Evolutionary conservation across 2,797 vertebrate genomes (phyloP).

Genomic region (Morelia viridis): DNA sequence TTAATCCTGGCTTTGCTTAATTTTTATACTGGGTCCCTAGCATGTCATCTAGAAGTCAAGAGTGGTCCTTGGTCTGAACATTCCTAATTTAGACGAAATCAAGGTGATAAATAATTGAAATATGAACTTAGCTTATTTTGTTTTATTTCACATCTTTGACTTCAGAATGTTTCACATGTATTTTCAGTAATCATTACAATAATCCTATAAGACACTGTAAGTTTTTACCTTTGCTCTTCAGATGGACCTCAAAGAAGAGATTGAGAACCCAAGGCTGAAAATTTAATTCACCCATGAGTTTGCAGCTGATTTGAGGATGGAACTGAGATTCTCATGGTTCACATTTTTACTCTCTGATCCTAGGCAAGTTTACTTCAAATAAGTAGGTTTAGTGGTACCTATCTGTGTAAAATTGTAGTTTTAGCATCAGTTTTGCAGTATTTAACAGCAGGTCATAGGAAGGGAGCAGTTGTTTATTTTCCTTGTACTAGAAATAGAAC

Average conservation of each 20-base stretch:
- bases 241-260: background rate
- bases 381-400: background rate
- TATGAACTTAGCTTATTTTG: background rate
- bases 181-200: background rate
- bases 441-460: background rate
- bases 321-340: background rate
- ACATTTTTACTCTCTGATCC: background rate
- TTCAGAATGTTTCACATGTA: background rate
- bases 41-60: background rate
- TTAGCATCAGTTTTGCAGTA: background rate
- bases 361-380: constrained; percentile 3
- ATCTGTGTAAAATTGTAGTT: background rate
- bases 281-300: background rate
- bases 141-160: background rate
- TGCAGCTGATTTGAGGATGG: background rate
- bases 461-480: background rate
- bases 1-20: background rate
- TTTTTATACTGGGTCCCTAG: background rate
- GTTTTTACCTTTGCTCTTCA: background rate
- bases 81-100: background rate
- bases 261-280: background rate
- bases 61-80: background rate
- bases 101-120: background rate
- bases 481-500: background rate
- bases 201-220: background rate